These are phyloP conservation scores for Octonoba sinensis DNA, from an alignment of 2,888 invertebrate genomes.

Conservation along the genomic window DNA sequence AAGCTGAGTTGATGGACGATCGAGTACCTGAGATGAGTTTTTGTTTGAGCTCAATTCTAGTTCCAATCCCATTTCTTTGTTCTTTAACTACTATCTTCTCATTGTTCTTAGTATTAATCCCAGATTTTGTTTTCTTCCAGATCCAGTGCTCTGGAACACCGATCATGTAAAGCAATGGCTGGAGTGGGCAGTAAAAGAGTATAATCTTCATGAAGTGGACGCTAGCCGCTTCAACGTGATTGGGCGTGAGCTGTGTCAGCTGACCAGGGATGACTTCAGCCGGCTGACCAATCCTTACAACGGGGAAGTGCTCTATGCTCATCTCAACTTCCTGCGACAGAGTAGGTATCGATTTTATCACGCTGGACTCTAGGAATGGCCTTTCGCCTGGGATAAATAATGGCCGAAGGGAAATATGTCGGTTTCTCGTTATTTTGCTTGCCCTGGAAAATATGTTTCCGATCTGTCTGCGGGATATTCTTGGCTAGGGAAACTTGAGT, in stretches of 20 bases:
- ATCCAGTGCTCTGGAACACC: conserved; percentile 69
- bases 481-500: too few relatives aligned
- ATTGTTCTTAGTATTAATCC: background rate
- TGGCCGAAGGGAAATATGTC: too few relatives aligned
- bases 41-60: too few relatives aligned
- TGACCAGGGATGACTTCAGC: conserved; percentile 69
- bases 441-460: too few relatives aligned
- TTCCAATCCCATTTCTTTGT: too few relatives aligned
- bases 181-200: conserved; percentile 69
- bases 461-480: too few relatives aligned
- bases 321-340: conserved; percentile 69
- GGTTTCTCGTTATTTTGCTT: too few relatives aligned
- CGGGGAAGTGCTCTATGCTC: conserved; percentile 69
- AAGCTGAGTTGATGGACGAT: too few relatives aligned
- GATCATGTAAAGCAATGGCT: conserved; percentile 70
- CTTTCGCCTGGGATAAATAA: too few relatives aligned
- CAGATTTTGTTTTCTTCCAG: conserved; percentile 63
- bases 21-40: too few relatives aligned
- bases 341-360: conserved; percentile 55
- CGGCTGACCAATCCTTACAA: conserved; percentile 68
- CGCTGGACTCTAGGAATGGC: too few relatives aligned
- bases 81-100: too few relatives aligned
- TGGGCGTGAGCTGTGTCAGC: conserved; percentile 69
- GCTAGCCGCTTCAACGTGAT: conserved; percentile 68
- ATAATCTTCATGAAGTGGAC: conserved; percentile 69